Percentiles rank a stretch among this genome's conserved stretches.
phyloP scores from a whole-genome alignment of 2,113 vertebrate species.

The Chauna torquata region DNA sequence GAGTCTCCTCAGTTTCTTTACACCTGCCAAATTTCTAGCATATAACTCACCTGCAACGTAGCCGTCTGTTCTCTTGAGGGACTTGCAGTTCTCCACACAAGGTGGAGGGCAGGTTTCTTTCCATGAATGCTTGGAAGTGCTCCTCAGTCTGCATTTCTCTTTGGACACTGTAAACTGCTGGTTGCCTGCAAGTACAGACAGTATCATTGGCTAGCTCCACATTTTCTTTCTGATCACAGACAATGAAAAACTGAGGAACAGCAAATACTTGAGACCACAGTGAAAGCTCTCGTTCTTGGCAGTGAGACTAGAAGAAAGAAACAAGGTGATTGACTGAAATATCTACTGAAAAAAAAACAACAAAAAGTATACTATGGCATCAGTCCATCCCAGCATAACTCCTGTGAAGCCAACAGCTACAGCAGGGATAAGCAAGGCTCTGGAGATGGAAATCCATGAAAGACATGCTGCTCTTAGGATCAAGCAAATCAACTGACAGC shows the following conservation, averaged over 20 bases:
- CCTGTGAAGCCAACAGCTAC: not conserved
- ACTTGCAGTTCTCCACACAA: not conserved
- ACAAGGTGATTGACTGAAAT: not conserved
- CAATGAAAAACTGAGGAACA: not conserved
- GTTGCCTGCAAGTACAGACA: not conserved
- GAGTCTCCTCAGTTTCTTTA: not conserved
- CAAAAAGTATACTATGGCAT: not conserved
- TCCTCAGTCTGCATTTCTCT: conserved; percentile 67
- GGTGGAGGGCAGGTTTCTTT: not conserved
- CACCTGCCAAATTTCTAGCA: not conserved
- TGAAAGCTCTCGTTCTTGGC: not conserved
- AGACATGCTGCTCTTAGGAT: not conserved
- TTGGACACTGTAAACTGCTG: not conserved
- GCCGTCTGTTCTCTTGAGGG: not conserved
- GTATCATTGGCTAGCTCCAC: not conserved
- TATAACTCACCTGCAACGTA: conserved; percentile 50
- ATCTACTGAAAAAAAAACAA: not conserved
- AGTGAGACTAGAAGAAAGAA: not conserved
- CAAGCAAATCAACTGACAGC: not conserved
- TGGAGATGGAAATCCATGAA: not conserved
- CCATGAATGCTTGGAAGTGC: conserved; percentile 56
- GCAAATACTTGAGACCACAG: not conserved
- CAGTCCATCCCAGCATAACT: not conserved
- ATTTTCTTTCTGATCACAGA: not conserved
- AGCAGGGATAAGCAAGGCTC: not conserved